Evolutionary conservation across 2,113 vertebrate species (phyloP).

Genomic region (Phocoena phocoena): DNA sequence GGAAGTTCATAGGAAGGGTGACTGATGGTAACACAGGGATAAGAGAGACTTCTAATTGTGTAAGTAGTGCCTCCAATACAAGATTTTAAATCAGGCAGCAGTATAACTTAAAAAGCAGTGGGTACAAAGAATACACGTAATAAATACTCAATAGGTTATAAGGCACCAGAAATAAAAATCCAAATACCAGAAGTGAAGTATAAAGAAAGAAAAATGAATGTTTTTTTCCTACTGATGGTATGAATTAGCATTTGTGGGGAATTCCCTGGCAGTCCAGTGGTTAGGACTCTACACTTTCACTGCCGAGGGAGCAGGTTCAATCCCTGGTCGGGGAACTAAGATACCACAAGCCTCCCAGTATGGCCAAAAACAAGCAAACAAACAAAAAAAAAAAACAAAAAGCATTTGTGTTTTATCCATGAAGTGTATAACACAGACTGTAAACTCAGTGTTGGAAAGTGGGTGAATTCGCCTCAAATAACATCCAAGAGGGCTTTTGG

Average conservation of each 20-base stretch:
- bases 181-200: not conserved
- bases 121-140: not conserved
- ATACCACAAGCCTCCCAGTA: too few relatives aligned
- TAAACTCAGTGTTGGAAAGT: not conserved
- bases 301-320: too few relatives aligned
- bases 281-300: too few relatives aligned
- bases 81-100: not conserved
- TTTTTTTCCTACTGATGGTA: not conserved
- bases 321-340: too few relatives aligned
- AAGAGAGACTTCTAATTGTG: not conserved
- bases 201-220: conserved; percentile 29
- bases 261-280: too few relatives aligned
- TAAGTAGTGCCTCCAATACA: not conserved
- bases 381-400: too few relatives aligned
- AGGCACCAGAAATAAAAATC: conserved; percentile 31
- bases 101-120: not conserved
- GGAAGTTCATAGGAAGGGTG: not conserved
- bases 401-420: not conserved
- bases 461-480: not conserved
- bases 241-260: not conserved
- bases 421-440: not conserved
- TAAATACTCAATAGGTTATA: not conserved
- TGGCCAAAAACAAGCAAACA: too few relatives aligned
- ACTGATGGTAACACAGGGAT: not conserved
- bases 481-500: not conserved